Evolutionary conservation across 2,113 vertebrate species (phyloP), one percentile per base, ranked within the genome.

Genomic region (Colossoma macropomum): DNA sequence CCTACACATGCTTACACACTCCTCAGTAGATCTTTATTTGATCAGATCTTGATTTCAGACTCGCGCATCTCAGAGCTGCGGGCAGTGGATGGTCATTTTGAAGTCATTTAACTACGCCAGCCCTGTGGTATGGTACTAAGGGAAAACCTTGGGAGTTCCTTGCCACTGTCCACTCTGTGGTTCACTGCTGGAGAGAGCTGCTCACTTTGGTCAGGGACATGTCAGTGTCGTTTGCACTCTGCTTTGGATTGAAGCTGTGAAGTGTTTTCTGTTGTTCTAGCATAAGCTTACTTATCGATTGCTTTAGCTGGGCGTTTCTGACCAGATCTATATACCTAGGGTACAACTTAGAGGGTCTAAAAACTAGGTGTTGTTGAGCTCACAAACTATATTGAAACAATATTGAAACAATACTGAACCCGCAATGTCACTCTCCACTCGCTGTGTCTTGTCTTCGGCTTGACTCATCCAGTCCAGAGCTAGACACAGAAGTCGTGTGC

Each of bases 21-120:
- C 65, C 79, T 80, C 32, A 62, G 13, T 48, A 2, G 69, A 4
- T 27, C 23, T 81, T 71, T 56, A 50, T 50, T 62, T 62, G 6
- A 28, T 71, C 23, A 4, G 13, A 41, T 41, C 32, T 27, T 8
- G 30, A 23, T 28, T 28, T 30, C 63, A 54, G 30, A 69, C 23
- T 79, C 32, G 25, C 63, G 54, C 30, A 13, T 73, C 56, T n/a
- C 9, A 27, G 28, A 23, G 41, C 27, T 32, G 4, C 16, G 6
- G 41, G n/a, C 38, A 59, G 19, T 48, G 27, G 27, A 65, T 21
- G 16, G 7, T 54, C 25, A 34, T 48, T 60, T 34, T 75, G 30
- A 66, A 56, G n/a, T 45, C 48, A 23, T 41, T 45, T 38, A 34
- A 56, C 71, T 30, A 19, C 27, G 68, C 23, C 66, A 73, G 59